Base-by-base conservation (phyloP, 2,113 vertebrate species). In the Vidua macroura region DNA sequence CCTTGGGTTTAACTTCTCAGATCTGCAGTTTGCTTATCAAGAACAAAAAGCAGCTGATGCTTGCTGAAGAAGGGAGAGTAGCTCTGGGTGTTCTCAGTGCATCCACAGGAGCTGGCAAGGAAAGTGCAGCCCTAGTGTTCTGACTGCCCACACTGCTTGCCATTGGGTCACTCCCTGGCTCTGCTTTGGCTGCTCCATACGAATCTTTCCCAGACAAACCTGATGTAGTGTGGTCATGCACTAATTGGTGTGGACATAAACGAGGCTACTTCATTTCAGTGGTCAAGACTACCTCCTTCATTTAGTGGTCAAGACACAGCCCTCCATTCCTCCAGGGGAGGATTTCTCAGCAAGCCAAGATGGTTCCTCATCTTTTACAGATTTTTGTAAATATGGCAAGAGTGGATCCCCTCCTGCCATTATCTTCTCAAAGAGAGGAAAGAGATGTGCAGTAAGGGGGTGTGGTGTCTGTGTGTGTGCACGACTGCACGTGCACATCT, bases 231-330 rank as follows among this genome's bases (percentile, higher is more conserved):
- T 41, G n/a, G 31, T 88, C 60, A 43, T 62, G 55, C 51, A 53
- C 53, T 35, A 37, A 84, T n/a, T 1, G 1, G 15, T 58, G 43
- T 17, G 33, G 43, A 52, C 43, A 41, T 15, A 23, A 67, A 39
- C 60, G 64, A 35, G 72, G 30, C 51, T 67, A 2, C 31, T 53
- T 30, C 27, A 8, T 59, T 46, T 39, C 58, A 62, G 46, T 4
- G 1, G 27, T 25, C 3, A 4, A 51, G 46, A 12, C 0, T 46
- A 46, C 9, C 46, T 46, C 68, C 48, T 55, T 24, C 24, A 7
- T 55, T 43, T 43, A 67, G 43, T 4, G 1, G 28, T 23, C 4
- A 5, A 49, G 41, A 12, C 0, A 0, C 11, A 67, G 48, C 25
- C 13, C 35, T 84, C 2, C 0, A 3, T 52, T 84, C 41, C 37